phyloP scores from a whole-genome alignment of 1,140 invertebrate genomes.

The Drosophila sp. region DNA sequence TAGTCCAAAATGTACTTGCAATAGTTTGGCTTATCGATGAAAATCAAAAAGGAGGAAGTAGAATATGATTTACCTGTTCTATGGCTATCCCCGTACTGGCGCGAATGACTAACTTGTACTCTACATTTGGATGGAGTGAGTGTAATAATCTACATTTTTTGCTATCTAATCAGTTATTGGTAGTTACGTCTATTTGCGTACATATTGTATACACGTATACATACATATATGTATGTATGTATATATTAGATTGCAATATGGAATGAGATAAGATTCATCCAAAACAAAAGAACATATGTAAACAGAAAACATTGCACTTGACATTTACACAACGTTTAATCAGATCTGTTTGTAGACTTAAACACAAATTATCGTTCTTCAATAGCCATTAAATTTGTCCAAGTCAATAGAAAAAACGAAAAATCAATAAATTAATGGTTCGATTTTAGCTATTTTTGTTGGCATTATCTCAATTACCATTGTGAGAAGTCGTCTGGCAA shows the following conservation, averaged over 20 bases:
- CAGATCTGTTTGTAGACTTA: background rate
- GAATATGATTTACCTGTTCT: background rate
- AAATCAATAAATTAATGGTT: background rate
- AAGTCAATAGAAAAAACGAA: background rate
- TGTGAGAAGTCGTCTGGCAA: background rate
- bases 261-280: background rate
- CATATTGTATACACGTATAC: too few relatives aligned
- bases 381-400: background rate
- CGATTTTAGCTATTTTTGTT: background rate
- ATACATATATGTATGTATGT: too few relatives aligned
- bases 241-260: background rate
- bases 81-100: background rate
- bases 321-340: background rate
- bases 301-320: background rate
- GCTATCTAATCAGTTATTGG: background rate
- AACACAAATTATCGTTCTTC: background rate
- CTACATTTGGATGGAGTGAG: background rate
- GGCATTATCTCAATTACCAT: background rate
- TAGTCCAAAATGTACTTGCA: background rate
- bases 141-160: constrained; percentile 5
- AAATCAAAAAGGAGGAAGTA: background rate
- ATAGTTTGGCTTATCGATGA: background rate
- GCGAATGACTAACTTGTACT: background rate
- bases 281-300: constrained; percentile 3
- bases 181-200: background rate